A percentile compares a stretch with the other conserved stretches of the same genome.
These are phyloP conservation scores for Stegodyphus mimosarum DNA, from an alignment of 1,140 invertebrate genomes.

Conservation along the genomic window DNA sequence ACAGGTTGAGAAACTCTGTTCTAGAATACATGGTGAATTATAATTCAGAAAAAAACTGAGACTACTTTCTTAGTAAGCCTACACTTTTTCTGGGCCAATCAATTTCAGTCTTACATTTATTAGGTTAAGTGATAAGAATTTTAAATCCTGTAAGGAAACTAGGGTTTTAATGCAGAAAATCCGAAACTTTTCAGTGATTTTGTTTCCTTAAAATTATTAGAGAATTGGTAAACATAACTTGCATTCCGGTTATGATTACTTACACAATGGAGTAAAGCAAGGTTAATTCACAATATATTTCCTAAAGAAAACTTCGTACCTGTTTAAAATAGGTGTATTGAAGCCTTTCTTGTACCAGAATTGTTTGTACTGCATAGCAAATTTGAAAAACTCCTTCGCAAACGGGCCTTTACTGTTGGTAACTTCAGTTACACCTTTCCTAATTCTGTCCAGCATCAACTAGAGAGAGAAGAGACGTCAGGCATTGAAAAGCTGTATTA, in stretches of 20 bases:
- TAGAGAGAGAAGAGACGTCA: constrained; percentile 24
- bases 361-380: constrained; percentile 67
- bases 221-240: not conserved
- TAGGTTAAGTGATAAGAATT: too few species aligned
- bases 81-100: too few species aligned
- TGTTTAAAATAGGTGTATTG: constrained; percentile 59
- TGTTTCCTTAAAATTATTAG: not conserved
- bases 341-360: constrained; percentile 62
- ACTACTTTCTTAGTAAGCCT: too few species aligned
- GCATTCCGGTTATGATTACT: not conserved
- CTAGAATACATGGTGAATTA: too few species aligned
- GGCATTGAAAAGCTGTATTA: too few species aligned
- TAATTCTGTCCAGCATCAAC: constrained; percentile 68
- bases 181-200: too few species aligned
- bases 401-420: constrained; percentile 64
- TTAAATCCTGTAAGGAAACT: too few species aligned
- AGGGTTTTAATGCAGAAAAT: too few species aligned
- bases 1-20: too few species aligned
- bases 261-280: not conserved
- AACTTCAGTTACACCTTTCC: constrained; percentile 68
- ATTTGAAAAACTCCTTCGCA: constrained; percentile 66
- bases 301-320: constrained; percentile 3
- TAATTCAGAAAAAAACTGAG: too few species aligned
- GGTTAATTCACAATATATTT: not conserved
- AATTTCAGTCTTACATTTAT: too few species aligned